Evolutionary conservation across 2,797 vertebrate species (phyloP), one percentile per base, ranked within the genome.

Genomic region (Odontamblyopus rebecca): DNA sequence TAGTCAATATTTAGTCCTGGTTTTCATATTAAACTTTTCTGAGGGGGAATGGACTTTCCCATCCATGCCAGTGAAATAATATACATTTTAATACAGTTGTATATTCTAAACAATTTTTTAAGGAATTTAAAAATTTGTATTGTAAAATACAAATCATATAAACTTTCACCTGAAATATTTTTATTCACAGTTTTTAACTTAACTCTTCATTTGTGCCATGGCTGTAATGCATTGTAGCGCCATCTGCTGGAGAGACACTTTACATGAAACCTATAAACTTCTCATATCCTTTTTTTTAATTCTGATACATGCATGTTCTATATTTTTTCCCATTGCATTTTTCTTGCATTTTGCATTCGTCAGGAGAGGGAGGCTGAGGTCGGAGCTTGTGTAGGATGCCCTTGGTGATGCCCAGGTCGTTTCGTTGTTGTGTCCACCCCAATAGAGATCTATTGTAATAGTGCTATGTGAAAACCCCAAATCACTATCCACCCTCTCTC

Each of bases 381-480:
- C 75, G 88, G 89, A 88, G 87, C 87, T 48, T 91, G 90, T 88
- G 85, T 93, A 70, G 77, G 89, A 91, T 92, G 90, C 85, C 79
- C 79, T 79, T 91, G 89, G 89, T 93, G 91, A 91, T 75, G 71
- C 76, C 78, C 85, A 91, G 93, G 91, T 91, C 90, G 88, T 91
- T 91, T 69, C 81, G 74, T 61, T 70, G 60, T 54, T 80, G 79
- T 71, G 57, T 67, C 60, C 50, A 57, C 81, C 70, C 75, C 71
- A 56, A 60, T 60, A 60, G 26, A 60, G 29, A 60, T 11, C 29
- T 29, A 53, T 8, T 23, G 30, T 6, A 1, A 50, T 66, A 59
- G 60, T 64, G 66, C 23, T 1, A 78, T 80, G 82, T 80, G 65
- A 84, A 77, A 78, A 67, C 67, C 67, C 60, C 35, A 30, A 71